A percentile compares a stretch with the other conserved stretches of the same genome.
These are phyloP conservation scores for Oreochromis niloticus DNA, from an alignment of 2,113 vertebrate genomes.

Conservation along the genomic window DNA sequence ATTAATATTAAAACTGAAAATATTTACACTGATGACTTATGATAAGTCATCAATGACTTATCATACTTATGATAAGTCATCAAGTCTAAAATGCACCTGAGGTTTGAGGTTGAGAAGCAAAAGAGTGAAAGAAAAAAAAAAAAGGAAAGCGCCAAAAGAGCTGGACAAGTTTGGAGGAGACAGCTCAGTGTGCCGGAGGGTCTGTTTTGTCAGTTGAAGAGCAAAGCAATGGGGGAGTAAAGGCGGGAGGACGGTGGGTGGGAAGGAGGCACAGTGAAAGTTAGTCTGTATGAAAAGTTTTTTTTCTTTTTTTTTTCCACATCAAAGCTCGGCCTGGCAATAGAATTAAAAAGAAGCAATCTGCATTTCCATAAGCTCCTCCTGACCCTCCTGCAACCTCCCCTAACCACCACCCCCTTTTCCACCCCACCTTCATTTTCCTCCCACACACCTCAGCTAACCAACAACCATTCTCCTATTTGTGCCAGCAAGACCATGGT, in stretches of 20 bases:
- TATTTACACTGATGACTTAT: neutral
- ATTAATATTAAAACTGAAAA: neutral
- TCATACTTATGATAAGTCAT: too few relatives aligned
- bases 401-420: neutral
- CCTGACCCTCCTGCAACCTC: constrained; percentile 34
- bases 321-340: constrained; percentile 69
- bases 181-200: constrained; percentile 11
- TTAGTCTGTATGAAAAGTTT: constrained; percentile 58
- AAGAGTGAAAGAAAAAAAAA: neutral
- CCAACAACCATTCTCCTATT: constrained; percentile 26
- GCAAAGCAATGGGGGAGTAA: constrained; percentile 13
- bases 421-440: constrained; percentile 23
- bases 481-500: constrained; percentile 61
- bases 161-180: constrained; percentile 1
- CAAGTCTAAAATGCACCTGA: neutral
- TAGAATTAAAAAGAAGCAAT: constrained; percentile 68
- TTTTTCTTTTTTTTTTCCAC: constrained; percentile 31
- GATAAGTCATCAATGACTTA: neutral
- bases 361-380: constrained; percentile 73
- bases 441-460: constrained; percentile 13
- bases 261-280: constrained; percentile 55
- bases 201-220: constrained; percentile 54
- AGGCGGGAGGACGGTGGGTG: neutral
- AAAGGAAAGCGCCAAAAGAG: neutral
- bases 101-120: neutral